These are phyloP conservation scores for Astropecten irregularis DNA, from an alignment of 53 echinoderm and acorn worm genomes.

Conservation along the genomic window DNA sequence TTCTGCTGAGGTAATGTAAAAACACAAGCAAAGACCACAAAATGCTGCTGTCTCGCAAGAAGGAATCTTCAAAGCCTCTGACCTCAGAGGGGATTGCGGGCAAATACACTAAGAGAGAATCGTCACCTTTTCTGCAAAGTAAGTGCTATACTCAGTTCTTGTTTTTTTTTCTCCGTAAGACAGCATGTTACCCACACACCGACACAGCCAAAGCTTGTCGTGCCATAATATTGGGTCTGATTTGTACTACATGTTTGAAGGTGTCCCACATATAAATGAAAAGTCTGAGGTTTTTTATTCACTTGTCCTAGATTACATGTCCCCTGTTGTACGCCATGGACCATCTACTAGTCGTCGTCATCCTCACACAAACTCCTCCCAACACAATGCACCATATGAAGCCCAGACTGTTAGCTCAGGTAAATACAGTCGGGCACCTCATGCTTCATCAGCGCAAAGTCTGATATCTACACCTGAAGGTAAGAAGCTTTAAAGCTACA, in stretches of 20 bases:
- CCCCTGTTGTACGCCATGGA: slow-evolving; percentile 79
- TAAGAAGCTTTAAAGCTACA: too few species aligned
- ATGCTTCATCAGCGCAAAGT: slow-evolving; percentile 48
- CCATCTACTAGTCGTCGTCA: slow-evolving; percentile 48
- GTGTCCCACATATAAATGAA: too few species aligned
- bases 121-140: slow-evolving; percentile 80
- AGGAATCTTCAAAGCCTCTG: slow-evolving; percentile 81
- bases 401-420: slow-evolving; percentile 22
- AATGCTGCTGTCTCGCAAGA: slow-evolving; percentile 76
- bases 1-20: too few species aligned
- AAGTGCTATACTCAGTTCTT: slow-evolving; percentile 10
- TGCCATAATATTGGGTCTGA: too few species aligned
- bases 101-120: slow-evolving; percentile 91
- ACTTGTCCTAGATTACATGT: slow-evolving; percentile 72
- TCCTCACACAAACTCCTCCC: slow-evolving; percentile 23
- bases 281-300: too few species aligned
- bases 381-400: slow-evolving; percentile 27
- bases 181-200: background rate
- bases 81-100: slow-evolving; percentile 90
- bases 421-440: slow-evolving; percentile 33
- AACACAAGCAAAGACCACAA: too few species aligned
- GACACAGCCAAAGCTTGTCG: background rate
- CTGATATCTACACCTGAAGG: slow-evolving; percentile 23
- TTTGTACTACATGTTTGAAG: background rate
- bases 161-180: background rate